Conservation (phyloP, 2,113 vertebrate species). For the Podarcis raffonei region DNA sequence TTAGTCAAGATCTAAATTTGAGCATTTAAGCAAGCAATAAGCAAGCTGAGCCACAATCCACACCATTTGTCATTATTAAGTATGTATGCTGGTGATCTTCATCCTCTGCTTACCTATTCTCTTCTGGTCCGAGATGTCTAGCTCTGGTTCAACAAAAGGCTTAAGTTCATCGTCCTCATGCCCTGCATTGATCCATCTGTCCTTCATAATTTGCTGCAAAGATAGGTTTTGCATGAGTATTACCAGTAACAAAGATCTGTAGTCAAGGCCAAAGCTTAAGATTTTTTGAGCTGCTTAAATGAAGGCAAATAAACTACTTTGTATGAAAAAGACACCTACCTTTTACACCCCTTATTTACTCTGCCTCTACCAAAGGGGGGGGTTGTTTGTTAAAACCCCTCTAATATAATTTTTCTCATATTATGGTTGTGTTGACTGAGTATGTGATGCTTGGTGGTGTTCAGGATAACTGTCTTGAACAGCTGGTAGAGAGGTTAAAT, state of each 20-base stretch:
- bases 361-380: background rate
- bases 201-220: conserved; percentile 98
- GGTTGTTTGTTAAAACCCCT: no score
- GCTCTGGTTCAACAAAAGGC: conserved; percentile 93
- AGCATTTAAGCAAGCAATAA: background rate
- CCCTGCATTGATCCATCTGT: conserved; percentile 97
- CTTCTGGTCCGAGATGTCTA: conserved; percentile 96
- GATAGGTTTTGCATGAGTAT: conserved; percentile 36
- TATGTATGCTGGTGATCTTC: background rate
- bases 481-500: no score
- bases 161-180: conserved; percentile 97
- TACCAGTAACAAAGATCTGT: background rate
- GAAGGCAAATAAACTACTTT: background rate
- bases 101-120: conserved; percentile 87
- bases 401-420: no score
- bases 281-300: background rate
- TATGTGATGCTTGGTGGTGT: no score
- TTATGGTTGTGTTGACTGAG: no score
- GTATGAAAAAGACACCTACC: background rate
- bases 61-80: background rate
- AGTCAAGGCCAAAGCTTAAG: background rate
- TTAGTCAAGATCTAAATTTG: background rate
- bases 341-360: background rate
- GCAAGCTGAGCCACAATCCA: background rate
- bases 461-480: no score